Base-by-base conservation (phyloP, 2,888 invertebrate species). In the Ophion ventricosus region DNA sequence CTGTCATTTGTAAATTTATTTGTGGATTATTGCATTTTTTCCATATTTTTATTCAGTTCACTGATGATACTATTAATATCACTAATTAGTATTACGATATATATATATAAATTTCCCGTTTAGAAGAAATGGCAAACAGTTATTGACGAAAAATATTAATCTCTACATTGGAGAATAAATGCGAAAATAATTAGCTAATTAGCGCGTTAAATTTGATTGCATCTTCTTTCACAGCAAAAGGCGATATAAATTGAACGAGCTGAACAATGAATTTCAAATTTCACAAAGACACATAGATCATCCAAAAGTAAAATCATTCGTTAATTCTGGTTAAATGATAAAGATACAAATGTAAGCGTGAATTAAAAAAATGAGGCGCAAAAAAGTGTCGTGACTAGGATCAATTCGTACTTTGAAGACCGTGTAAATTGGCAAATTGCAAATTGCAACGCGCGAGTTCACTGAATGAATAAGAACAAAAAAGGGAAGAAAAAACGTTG, bases 371-470 rank as follows among this genome's bases (percentile, higher is more conserved):
- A 14, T 2, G 14, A 49, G 17, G 49, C 49, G 14, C 49, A 49
- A 49, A 77, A 69, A 29, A 10, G 23, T 54, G 56, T 49, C 67
- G 59, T 69, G 67, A 59, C 59, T 8, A 29, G 11, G 61, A 75
- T 64, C 40, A 64, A 75, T 66, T 35, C 54, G 23, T 35, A 64
- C 56, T 25, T 40, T 17, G 14, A 54, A 54, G 29, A 23, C 5
- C 35, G 67, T 61, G 72, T 69, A 83, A 83, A 83, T 83, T 83
- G 72, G 72, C 67, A 80, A 83, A 83, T 73, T 35, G 35, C 73
- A 69, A 83, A 67, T 80, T 80, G 56, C 73, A 72, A 76, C 57
- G 57, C 40, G 56, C 29, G 66, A 69, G 72, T 77, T 61, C 70
- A 76, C 29, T 54, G 54, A 64, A 69, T 61, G 59, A 23, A 20